Evolutionary conservation across 2,113 vertebrate species (phyloP).

Genomic region (Sclerurus mexicanus): DNA sequence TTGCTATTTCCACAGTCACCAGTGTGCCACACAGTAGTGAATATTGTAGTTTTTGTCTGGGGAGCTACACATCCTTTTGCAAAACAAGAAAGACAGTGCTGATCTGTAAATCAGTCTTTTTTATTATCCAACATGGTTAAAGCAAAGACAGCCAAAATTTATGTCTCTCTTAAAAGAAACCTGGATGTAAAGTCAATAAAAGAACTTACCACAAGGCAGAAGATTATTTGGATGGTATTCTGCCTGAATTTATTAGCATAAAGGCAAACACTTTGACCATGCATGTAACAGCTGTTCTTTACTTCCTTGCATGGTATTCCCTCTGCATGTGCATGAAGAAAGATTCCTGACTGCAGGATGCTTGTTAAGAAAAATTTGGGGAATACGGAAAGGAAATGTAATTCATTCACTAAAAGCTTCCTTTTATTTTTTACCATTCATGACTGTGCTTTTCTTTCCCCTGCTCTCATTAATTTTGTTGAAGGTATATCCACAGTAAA

Average conservation of each 20-base stretch:
- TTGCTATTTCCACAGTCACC: background rate
- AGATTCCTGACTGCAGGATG: background rate
- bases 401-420: background rate
- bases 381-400: background rate
- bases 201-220: fast-evolving
- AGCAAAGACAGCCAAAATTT: background rate
- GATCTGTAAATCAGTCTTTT: background rate
- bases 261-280: background rate
- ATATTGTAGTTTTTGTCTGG: background rate
- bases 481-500: background rate
- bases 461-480: background rate
- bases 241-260: background rate
- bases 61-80: background rate
- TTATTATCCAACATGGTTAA: background rate
- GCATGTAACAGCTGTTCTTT: background rate
- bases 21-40: fast-evolving
- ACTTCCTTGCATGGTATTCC: background rate
- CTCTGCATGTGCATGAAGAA: background rate
- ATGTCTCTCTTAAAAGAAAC: background rate
- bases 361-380: background rate
- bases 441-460: background rate
- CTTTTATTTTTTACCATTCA: background rate
- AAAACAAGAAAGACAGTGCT: background rate
- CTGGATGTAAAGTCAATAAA: background rate
- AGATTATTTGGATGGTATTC: background rate